phyloP scores from a whole-genome alignment of 2,888 invertebrate species.

The Melanchra persicariae region DNA sequence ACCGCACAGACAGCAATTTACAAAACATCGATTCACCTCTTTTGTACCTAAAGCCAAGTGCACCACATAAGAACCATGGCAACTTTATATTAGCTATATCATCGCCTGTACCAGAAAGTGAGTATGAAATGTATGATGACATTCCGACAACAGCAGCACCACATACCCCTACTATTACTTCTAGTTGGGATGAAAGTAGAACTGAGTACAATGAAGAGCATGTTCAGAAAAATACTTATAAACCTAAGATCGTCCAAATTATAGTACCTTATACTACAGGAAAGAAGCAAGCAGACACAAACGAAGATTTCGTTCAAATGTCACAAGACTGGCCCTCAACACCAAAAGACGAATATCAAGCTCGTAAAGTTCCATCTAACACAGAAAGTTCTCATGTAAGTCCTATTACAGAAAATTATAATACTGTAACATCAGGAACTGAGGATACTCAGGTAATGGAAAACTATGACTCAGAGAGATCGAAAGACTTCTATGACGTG shows the following conservation, averaged over 20 bases:
- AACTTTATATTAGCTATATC: constrained; percentile 81
- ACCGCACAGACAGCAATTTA: constrained; percentile 85
- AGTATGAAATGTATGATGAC: constrained; percentile 87
- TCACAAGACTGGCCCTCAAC: constrained; percentile 81
- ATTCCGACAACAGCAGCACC: constrained; percentile 76
- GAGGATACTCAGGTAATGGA: constrained; percentile 81
- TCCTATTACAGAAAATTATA: constrained; percentile 74
- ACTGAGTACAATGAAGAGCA: constrained; percentile 76
- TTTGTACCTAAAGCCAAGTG: constrained; percentile 88
- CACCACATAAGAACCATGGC: constrained; percentile 89
- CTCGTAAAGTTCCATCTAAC: constrained; percentile 87
- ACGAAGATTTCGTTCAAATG: constrained; percentile 81
- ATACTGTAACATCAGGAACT: constrained; percentile 75
- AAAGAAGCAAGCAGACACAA: constrained; percentile 75
- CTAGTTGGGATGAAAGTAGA: constrained; percentile 79
- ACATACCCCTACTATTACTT: constrained; percentile 68
- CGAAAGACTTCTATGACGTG: constrained; percentile 85
- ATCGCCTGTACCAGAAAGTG: constrained; percentile 76
- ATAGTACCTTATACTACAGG: constrained; percentile 94
- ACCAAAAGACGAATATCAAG: constrained; percentile 82
- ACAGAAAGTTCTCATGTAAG: constrained; percentile 73
- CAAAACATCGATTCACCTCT: constrained; percentile 91
- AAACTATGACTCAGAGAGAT: constrained; percentile 88
- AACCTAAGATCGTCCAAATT: constrained; percentile 93
- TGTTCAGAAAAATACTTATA: constrained; percentile 79